Base-by-base conservation (phyloP, 2,113 vertebrate species). In the Psephotus haematonotus region DNA sequence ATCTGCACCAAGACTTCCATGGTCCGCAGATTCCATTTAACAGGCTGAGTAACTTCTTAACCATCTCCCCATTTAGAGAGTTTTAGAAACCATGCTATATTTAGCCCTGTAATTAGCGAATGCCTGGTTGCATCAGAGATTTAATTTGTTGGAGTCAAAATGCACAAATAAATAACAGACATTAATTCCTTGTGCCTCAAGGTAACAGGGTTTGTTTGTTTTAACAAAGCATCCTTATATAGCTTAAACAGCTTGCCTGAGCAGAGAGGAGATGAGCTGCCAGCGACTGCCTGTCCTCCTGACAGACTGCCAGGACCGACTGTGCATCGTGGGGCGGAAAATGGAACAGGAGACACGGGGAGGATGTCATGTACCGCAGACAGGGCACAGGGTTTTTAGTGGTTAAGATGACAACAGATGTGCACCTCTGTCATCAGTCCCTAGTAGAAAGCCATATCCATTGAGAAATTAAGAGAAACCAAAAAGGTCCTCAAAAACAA, bases 371-470 rank as follows among this genome's bases (percentile, higher is more conserved):
- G 44, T 13, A 82, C 91, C 65, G 24, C 91, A 97, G 96, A 94
- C 91, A 55, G 92, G 89, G 64, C 65, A 31, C 49, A 35, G 91
- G 47, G 84, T 81, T 92, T 81, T 97, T 88, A 70, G 96, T 90
- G 92, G 95, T 95, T 68, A 77, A 35, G 70, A 96, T 72, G 72
- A 94, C 93, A 95, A 92, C 94, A 65, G 70, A 85, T 15, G 79
- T n/a, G 5, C 94, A 97, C 96, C 95, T 97, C 97, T 90, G 86
- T 84, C 90, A 88, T 89, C 71, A 92, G 7, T 39, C 78, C 85
- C 70, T 70, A 64, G 46, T 24, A 92, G 76, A 83, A 62, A 93
- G 78, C 64, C 84, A 84, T 86, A 82, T 68, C 94, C 92, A 81
- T 33, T 59, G 43, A 92, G 93, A 77, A 92, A 93, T 72, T 81